Base-by-base conservation (phyloP, 2,888 invertebrate species). In the Apoda limacodes region DNA sequence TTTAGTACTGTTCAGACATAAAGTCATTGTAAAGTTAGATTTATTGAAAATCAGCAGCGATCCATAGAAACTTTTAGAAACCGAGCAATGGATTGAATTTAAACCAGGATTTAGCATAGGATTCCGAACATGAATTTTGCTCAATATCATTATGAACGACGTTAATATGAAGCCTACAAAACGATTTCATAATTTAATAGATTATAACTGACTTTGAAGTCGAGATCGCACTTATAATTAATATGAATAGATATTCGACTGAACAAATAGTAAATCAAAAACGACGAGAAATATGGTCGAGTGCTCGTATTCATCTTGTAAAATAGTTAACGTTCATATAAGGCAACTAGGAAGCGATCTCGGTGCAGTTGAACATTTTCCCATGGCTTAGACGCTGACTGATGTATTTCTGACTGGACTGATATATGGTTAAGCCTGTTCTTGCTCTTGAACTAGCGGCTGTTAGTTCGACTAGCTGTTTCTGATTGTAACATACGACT, bases 331-430 rank as follows among this genome's bases (percentile, higher is more conserved):
- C 42, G 51, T 51, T 53, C 72, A 52, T 72, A 70, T 70, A 78
- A 56, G 74, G 76, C 59, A 52, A 64, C 59, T 56, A 65, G 69
- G 72, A 70, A 74, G 58, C 56, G 46, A 47, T 47, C 46, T 43
- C 49, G 51, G 46, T 52, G 53, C 52, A 50, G 33, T 35, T 42
- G 45, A 59, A 52, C 53, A 50, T 63, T 71, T 74, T 80, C 76
- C 74, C 78, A 78, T 71, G 65, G 59, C 53, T 50, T 46, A 58
- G 49, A 53, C 53, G 35, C 55, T 55, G 61, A 64, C 55, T 64
- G 68, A 74, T 66, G 63, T 61, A 65, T 70, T 58, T 60, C 60
- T 63, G 59, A 55, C 55, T 58, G 52, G 45, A 42, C 43, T 61
- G 60, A 63, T 65, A 50, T 61, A 66, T 54, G 49, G 44, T 36